These are phyloP conservation scores for Serrognathus titanus DNA, from an alignment of 2,888 invertebrate species.

Conservation along the genomic window DNA sequence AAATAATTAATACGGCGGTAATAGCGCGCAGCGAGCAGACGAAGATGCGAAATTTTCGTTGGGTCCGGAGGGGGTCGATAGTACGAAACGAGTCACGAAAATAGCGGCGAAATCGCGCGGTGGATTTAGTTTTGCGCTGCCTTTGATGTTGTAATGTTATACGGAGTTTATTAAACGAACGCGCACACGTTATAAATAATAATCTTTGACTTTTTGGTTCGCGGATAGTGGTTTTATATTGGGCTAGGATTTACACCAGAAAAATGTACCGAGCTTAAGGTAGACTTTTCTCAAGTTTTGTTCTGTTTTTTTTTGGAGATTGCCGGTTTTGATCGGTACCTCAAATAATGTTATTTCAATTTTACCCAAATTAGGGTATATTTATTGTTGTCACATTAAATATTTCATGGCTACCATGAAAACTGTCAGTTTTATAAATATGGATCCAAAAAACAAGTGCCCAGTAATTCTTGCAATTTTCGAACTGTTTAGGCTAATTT, in stretches of 20 bases:
- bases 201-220: not conserved
- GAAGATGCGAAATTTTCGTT: conserved; percentile 8
- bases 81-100: conserved; percentile 1
- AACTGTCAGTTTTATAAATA: no score
- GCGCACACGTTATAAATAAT: not conserved
- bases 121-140: conserved; percentile 14
- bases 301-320: no score
- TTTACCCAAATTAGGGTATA: no score
- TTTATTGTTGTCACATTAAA: no score
- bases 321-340: not conserved
- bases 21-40: not conserved
- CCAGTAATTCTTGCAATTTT: no score
- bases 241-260: no score
- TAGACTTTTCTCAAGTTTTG: not conserved
- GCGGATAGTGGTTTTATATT: not conserved
- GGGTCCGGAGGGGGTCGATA: not conserved
- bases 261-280: not conserved
- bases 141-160: not conserved
- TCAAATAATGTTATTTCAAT: not conserved
- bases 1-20: conserved; percentile 3
- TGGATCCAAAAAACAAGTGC: no score
- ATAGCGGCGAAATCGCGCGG: not conserved
- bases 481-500: no score
- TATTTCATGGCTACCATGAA: no score
- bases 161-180: not conserved